A percentile compares a stretch with the other conserved stretches of the same genome.
phyloP scores from a whole-genome alignment of 2,888 invertebrate species.

The Embidobia sp. region DNA sequence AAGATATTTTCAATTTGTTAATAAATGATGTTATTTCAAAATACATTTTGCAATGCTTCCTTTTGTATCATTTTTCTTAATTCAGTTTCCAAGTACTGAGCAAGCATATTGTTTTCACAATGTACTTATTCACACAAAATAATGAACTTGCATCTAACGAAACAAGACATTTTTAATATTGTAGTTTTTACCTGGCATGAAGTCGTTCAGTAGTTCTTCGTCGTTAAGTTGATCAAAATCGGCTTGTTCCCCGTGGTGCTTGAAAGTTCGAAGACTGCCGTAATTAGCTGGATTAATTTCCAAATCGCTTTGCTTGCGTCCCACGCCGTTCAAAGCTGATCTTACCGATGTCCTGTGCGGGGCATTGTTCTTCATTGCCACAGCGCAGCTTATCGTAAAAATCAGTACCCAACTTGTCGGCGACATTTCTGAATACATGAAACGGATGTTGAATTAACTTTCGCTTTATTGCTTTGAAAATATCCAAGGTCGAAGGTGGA shows the following conservation, averaged over 20 bases:
- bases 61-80: too few species aligned
- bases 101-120: too few species aligned
- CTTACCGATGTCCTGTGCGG: conserved; percentile 76
- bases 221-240: conserved; percentile 65
- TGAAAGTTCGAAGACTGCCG: conserved; percentile 72
- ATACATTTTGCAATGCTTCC: too few species aligned
- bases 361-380: conserved; percentile 63
- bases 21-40: too few species aligned
- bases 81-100: too few species aligned
- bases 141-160: too few species aligned
- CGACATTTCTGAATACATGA: conserved; percentile 59
- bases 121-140: too few species aligned
- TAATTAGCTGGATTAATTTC: conserved; percentile 71
- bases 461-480: neutral
- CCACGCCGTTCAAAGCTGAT: conserved; percentile 81
- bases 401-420: conserved; percentile 62
- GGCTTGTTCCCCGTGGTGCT: conserved; percentile 69
- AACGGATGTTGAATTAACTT: too few species aligned
- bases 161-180: too few species aligned
- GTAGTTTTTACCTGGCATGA: neutral
- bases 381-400: conserved; percentile 59
- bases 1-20: too few species aligned
- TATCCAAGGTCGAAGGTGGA: too few species aligned
- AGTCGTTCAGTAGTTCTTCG: conserved; percentile 70
- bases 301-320: conserved; percentile 80